Conservation (phyloP, 2,113 vertebrate species). For the Aix galericulata region DNA sequence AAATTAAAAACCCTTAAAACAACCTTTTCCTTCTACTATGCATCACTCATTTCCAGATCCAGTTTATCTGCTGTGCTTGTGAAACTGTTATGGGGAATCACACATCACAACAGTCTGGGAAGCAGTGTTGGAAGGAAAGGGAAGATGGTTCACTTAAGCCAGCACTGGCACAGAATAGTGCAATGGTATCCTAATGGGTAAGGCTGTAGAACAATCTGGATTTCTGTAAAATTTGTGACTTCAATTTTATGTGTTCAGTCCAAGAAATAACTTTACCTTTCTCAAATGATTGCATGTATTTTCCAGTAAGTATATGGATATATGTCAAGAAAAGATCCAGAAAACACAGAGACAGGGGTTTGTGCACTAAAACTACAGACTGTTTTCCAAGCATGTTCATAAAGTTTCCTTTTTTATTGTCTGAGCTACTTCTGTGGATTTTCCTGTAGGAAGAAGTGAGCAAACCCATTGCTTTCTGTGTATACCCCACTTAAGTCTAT, state of each 20-base stretch:
- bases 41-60: background rate
- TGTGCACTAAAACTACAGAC: background rate
- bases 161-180: background rate
- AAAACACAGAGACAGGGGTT: background rate
- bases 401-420: background rate
- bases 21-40: background rate
- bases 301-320: background rate
- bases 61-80: background rate
- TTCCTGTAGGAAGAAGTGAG: background rate
- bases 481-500: background rate
- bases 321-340: background rate
- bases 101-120: background rate
- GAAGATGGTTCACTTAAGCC: background rate
- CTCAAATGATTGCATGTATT: background rate
- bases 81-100: background rate
- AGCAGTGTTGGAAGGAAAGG: background rate
- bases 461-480: background rate
- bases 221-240: background rate
- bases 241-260: background rate
- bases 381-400: background rate
- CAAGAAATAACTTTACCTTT: background rate
- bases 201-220: background rate
- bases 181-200: background rate
- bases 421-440: background rate
- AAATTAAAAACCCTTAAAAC: constrained; percentile 4